Evolutionary conservation across 2,888 invertebrate species (phyloP).

Genomic region (Lasioglossum malachurum): DNA sequence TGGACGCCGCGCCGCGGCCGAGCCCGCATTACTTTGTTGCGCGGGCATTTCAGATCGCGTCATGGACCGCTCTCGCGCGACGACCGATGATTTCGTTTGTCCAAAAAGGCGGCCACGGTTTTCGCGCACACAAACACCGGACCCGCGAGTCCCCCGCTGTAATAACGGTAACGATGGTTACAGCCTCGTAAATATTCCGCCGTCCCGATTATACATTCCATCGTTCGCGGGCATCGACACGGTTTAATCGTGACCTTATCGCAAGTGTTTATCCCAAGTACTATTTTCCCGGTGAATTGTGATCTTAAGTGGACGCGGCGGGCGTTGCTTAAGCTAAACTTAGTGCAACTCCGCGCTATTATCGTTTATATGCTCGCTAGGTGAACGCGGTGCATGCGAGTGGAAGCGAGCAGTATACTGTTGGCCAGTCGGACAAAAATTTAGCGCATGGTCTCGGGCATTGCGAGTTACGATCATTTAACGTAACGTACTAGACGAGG

Average conservation of each 20-base stretch:
- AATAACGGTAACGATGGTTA: conserved; percentile 39
- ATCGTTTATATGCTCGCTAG: neutral
- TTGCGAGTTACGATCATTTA: neutral
- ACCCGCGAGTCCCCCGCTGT: neutral
- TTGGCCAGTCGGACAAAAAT: neutral
- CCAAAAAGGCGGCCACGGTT: conserved; percentile 28
- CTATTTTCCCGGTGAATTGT: conserved; percentile 17
- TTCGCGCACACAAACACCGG: neutral
- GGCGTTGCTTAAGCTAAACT: neutral
- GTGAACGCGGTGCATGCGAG: neutral
- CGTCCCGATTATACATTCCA: conserved; percentile 26
- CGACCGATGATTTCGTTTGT: conserved; percentile 44
- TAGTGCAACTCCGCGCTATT: neutral
- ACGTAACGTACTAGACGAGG: neutral
- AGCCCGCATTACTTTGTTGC: conserved; percentile 43
- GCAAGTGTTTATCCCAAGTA: conserved; percentile 5
- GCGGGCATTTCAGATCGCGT: neutral
- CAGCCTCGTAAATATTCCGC: conserved; percentile 33
- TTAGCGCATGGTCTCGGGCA: neutral
- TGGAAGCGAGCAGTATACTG: neutral
- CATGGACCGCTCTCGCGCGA: conserved; percentile 12
- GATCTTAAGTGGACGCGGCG: conserved; percentile 4
- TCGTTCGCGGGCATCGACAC: conserved; percentile 23
- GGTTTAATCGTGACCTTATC: conserved; percentile 34
- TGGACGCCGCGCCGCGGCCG: conserved; percentile 22